These are phyloP conservation scores for Melipona beecheii DNA, from an alignment of 2,888 invertebrate genomes.

Conservation along the genomic window DNA sequence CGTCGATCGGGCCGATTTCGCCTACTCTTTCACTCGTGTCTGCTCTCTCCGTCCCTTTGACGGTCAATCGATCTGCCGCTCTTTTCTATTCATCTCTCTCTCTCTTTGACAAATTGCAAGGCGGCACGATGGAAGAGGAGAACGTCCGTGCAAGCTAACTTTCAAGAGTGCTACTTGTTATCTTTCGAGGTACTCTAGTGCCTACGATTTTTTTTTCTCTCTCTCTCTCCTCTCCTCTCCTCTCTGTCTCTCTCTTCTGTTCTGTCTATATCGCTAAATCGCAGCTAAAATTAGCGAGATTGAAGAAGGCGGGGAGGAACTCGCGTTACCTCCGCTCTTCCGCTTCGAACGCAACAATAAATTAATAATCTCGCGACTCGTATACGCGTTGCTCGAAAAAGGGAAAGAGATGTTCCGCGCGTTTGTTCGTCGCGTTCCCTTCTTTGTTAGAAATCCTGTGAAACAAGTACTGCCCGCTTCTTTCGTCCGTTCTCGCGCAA, in stretches of 20 bases:
- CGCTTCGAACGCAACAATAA: slow-evolving; percentile 67
- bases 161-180: slow-evolving; percentile 80
- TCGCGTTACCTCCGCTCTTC: slow-evolving; percentile 41
- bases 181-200: slow-evolving; percentile 78
- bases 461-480: not conserved
- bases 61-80: slow-evolving; percentile 27
- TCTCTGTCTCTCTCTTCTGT: slow-evolving; percentile 37
- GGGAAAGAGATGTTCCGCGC: slow-evolving; percentile 41
- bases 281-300: slow-evolving; percentile 71
- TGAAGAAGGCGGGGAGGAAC: slow-evolving; percentile 43
- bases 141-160: slow-evolving; percentile 80
- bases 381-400: slow-evolving; percentile 52
- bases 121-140: slow-evolving; percentile 71
- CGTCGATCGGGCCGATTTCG: slow-evolving; percentile 68
- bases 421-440: slow-evolving; percentile 29
- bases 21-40: slow-evolving; percentile 12
- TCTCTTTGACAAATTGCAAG: slow-evolving; percentile 22
- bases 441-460: not conserved
- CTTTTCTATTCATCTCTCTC: slow-evolving; percentile 22
- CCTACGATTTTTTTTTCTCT: slow-evolving; percentile 71
- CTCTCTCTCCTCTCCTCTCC: slow-evolving; percentile 19
- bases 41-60: not conserved
- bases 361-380: slow-evolving; percentile 59
- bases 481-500: not conserved
- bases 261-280: slow-evolving; percentile 75